Evolutionary conservation across 2,888 invertebrate genomes (phyloP).

Genomic region (Melanostoma scalare): DNA sequence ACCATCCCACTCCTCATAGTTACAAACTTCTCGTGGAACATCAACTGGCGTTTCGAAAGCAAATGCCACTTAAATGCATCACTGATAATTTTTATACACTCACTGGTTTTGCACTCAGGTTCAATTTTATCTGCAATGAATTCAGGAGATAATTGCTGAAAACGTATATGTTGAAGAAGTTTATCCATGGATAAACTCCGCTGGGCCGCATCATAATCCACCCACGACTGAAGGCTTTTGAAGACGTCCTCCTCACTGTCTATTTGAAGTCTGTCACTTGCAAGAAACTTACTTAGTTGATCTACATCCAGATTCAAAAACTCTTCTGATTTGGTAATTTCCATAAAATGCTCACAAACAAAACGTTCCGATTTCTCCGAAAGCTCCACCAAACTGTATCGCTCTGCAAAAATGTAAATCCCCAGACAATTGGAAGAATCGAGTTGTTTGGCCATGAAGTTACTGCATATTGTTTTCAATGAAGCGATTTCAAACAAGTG

Average conservation of each 20-base stretch:
- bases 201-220: not conserved
- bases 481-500: too few species aligned
- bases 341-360: not conserved
- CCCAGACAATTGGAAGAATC: too few species aligned
- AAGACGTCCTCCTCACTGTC: conserved; percentile 15
- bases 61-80: too few species aligned
- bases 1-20: too few species aligned
- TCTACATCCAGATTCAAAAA: conserved; percentile 5
- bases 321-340: not conserved
- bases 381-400: too few species aligned
- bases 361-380: too few species aligned
- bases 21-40: too few species aligned
- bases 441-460: too few species aligned
- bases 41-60: too few species aligned
- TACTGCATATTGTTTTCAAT: too few species aligned
- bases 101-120: not conserved
- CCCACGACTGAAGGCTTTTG: not conserved
- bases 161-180: not conserved
- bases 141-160: not conserved
- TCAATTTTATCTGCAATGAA: not conserved
- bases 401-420: too few species aligned
- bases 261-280: conserved; percentile 1
- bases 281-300: not conserved
- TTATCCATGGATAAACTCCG: too few species aligned
- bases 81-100: not conserved